Evolutionary conservation across 2,113 vertebrate species (phyloP).

Genomic region (Oenanthe melanoleuca): DNA sequence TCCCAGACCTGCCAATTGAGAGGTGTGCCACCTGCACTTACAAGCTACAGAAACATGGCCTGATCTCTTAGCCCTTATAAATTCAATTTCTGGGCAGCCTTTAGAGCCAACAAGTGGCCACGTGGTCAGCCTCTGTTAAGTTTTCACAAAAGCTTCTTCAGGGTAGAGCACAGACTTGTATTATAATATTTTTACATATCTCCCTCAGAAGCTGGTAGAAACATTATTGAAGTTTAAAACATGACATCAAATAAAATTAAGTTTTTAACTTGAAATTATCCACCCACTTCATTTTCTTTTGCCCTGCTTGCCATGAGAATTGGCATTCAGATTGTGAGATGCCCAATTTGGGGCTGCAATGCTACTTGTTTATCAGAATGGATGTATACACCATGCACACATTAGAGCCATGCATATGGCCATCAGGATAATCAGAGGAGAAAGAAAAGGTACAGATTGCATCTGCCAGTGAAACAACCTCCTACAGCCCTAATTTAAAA

Average conservation of each 20-base stretch:
- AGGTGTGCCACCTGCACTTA: conserved; percentile 20
- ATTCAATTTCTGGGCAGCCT: not conserved
- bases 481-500: not conserved
- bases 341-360: not conserved
- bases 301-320: not conserved
- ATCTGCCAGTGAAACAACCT: conserved; percentile 3
- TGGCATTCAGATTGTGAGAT: not conserved
- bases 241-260: not conserved
- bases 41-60: not conserved
- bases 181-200: not conserved
- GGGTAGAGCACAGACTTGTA: not conserved
- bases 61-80: not conserved
- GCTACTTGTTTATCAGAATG: not conserved
- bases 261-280: not conserved
- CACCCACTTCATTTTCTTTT: not conserved
- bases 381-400: not conserved
- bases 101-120: not conserved
- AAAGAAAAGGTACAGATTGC: not conserved
- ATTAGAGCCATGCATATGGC: not conserved
- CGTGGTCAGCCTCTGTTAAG: not conserved
- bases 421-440: not conserved
- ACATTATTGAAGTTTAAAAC: not conserved
- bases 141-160: not conserved
- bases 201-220: not conserved
- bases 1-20: conserved; percentile 8